phyloP scores from a whole-genome alignment of 64 coral and sea anemone species.

The Montipora sp. region DNA sequence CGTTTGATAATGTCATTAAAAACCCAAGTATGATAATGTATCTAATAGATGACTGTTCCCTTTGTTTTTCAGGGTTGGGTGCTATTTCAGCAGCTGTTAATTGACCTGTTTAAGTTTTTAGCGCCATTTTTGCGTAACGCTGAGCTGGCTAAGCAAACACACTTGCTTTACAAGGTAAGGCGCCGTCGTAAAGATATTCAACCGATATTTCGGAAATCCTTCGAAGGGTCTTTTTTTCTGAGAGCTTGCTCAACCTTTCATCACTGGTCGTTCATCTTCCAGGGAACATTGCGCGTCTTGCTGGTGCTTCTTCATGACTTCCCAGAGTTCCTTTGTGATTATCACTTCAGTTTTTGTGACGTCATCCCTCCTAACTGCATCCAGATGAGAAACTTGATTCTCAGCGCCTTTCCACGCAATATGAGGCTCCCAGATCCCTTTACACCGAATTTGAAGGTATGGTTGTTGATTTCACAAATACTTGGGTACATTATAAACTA shows the following conservation, averaged over 20 bases:
- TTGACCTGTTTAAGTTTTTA: conserved; percentile 98
- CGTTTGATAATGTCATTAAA: no score
- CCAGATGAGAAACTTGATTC: conserved; percentile 97
- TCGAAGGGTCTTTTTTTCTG: neutral
- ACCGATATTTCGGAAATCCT: neutral
- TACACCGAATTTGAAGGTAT: conserved; percentile 97
- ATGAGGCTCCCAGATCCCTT: conserved; percentile 98
- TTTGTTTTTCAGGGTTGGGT: conserved; percentile 84
- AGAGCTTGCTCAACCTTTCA: neutral
- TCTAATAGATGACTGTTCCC: no score
- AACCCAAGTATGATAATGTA: neutral
- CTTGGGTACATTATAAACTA: no score
- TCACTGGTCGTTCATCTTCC: conserved; percentile 2
- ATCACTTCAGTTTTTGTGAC: conserved; percentile 99
- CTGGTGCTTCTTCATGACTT: conserved; percentile 97
- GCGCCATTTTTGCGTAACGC: conserved; percentile 98
- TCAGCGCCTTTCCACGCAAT: conserved; percentile 97
- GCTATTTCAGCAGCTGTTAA: conserved; percentile 93
- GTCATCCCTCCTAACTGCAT: conserved; percentile 99
- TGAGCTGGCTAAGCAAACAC: conserved; percentile 92
- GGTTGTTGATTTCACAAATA: neutral
- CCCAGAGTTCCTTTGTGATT: conserved; percentile 99
- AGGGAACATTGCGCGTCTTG: conserved; percentile 95
- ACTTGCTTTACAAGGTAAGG: conserved; percentile 93
- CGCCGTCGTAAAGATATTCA: neutral